These are phyloP conservation scores for Parauchenoglanis ngamensis DNA, from an alignment of 2,797 vertebrate species.

Conservation along the genomic window DNA sequence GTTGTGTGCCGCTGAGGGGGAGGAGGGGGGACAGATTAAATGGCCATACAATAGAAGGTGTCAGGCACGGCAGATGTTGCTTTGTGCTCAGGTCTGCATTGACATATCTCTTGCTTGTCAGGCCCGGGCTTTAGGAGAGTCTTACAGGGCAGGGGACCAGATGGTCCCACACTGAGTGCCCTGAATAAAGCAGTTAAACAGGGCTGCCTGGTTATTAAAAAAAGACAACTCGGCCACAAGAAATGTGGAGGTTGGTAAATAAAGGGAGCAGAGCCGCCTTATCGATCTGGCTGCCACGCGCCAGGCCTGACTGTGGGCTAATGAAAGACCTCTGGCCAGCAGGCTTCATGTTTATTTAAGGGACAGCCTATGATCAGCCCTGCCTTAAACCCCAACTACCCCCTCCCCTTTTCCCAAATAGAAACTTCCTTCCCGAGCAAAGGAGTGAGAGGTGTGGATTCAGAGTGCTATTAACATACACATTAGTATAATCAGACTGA, in stretches of 20 bases:
- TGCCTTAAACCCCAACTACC: conserved; percentile 45
- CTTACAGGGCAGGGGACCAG: conserved; percentile 90
- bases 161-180: conserved; percentile 85
- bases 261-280: conserved; percentile 76
- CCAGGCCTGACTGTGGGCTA: conserved; percentile 68
- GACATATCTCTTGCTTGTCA: conserved; percentile 98
- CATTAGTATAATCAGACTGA: conserved; percentile 18
- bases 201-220: conserved; percentile 71
- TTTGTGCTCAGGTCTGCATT: conserved; percentile 92
- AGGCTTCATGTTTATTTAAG: conserved; percentile 72
- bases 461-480: conserved; percentile 33
- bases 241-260: conserved; percentile 87
- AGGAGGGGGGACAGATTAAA: conserved; percentile 96
- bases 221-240: conserved; percentile 80
- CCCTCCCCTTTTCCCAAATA: conserved; percentile 48
- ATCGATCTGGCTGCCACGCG: conserved; percentile 77
- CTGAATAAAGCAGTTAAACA: conserved; percentile 89
- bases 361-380: conserved; percentile 66
- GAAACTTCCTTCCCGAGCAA: conserved; percentile 62
- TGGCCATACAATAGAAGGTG: conserved; percentile 95
- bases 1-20: conserved; percentile 90
- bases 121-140: conserved; percentile 88
- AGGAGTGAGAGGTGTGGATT: conserved; percentile 49
- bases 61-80: conserved; percentile 98
- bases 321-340: conserved; percentile 73